Conservation (phyloP, 1,140 invertebrate genomes). For the Drosophila teissieri region DNA sequence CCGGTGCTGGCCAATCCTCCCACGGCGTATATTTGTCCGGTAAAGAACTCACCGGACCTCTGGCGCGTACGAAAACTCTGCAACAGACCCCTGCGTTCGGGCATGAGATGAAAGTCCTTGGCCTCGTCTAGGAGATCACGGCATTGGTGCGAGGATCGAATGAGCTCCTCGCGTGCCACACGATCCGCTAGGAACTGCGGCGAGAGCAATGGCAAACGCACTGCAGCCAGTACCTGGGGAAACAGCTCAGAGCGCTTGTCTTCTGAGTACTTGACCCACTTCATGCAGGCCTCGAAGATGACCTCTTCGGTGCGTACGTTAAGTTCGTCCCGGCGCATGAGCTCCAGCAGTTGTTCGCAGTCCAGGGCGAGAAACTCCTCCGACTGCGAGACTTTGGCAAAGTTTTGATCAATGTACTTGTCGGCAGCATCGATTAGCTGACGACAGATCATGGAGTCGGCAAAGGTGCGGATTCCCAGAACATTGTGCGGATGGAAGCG, state of each 20-base stretch:
- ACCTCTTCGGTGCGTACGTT: slow-evolving; percentile 90
- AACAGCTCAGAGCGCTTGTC: slow-evolving; percentile 87
- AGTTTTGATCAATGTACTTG: slow-evolving; percentile 93
- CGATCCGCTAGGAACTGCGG: slow-evolving; percentile 93
- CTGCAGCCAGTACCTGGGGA: slow-evolving; percentile 90
- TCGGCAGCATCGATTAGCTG: slow-evolving; percentile 90
- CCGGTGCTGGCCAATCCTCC: slow-evolving; percentile 94
- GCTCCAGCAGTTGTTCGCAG: slow-evolving; percentile 88
- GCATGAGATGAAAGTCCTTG: slow-evolving; percentile 93
- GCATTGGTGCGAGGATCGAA: slow-evolving; percentile 91
- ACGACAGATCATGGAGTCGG: slow-evolving; percentile 91
- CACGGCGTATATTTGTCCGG: slow-evolving; percentile 94
- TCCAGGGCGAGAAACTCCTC: slow-evolving; percentile 90
- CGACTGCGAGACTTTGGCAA: slow-evolving; percentile 90
- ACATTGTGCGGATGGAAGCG: slow-evolving; percentile 93
- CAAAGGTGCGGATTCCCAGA: slow-evolving; percentile 93
- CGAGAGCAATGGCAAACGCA: slow-evolving; percentile 92
- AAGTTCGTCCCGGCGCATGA: slow-evolving; percentile 92
- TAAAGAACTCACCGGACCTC: slow-evolving; percentile 90
- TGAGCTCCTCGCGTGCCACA: slow-evolving; percentile 93
- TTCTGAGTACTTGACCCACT: slow-evolving; percentile 91
- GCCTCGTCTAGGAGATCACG: slow-evolving; percentile 93
- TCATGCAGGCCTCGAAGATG: slow-evolving; percentile 93
- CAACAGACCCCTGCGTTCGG: slow-evolving; percentile 90
- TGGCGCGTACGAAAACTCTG: slow-evolving; percentile 91